Percentiles rank a stretch among this genome's conserved stretches.
These are phyloP conservation scores for Drosophila subpulchrella DNA, from an alignment of 1,140 invertebrate species.

Conservation along the genomic window DNA sequence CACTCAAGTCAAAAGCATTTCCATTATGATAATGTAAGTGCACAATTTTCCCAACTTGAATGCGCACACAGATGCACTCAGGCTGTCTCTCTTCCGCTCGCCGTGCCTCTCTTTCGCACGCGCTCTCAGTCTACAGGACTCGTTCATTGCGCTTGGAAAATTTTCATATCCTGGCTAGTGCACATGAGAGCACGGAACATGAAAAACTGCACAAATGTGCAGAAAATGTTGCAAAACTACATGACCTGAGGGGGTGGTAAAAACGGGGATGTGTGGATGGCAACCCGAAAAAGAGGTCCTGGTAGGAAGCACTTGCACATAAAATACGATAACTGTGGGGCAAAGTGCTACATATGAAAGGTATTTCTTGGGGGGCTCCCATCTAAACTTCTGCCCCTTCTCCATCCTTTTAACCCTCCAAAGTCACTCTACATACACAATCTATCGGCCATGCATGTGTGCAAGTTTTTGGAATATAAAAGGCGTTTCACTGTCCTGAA, in stretches of 20 bases:
- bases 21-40: slow-evolving; percentile 83
- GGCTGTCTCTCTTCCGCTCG: slow-evolving; percentile 13
- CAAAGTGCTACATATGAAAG: slow-evolving; percentile 81
- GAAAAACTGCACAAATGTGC: slow-evolving; percentile 82
- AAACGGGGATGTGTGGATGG: background rate
- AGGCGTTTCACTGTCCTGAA: slow-evolving; percentile 29
- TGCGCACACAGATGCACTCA: slow-evolving; percentile 48
- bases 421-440: slow-evolving; percentile 30
- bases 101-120: background rate
- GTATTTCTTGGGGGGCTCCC: slow-evolving; percentile 51
- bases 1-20: slow-evolving; percentile 79
- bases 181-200: slow-evolving; percentile 68
- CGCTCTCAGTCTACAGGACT: slow-evolving; percentile 15
- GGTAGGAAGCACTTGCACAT: slow-evolving; percentile 62
- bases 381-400: background rate
- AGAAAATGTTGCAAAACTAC: slow-evolving; percentile 80
- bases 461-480: slow-evolving; percentile 70
- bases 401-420: background rate
- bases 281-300: slow-evolving; percentile 18
- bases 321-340: slow-evolving; percentile 79
- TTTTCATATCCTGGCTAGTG: slow-evolving; percentile 79
- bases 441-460: slow-evolving; percentile 36
- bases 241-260: slow-evolving; percentile 24
- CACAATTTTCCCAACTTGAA: slow-evolving; percentile 78
- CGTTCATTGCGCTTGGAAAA: slow-evolving; percentile 67